Evolutionary conservation across 1,140 invertebrate genomes (phyloP).

Genomic region (Bradynema listronoti): DNA sequence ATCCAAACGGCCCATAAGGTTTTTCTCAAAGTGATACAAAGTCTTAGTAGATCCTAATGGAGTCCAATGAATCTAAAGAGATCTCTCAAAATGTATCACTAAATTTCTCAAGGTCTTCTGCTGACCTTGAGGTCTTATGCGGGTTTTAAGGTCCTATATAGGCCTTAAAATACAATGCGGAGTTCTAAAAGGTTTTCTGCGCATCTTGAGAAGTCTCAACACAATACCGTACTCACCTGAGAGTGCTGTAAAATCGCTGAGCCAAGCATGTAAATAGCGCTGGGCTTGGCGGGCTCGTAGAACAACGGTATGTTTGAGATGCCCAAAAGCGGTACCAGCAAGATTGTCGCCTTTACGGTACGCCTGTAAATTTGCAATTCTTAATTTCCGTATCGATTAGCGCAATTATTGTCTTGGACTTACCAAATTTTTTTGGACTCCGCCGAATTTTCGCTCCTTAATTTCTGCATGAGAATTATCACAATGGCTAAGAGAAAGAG

Average conservation of each 20-base stretch:
- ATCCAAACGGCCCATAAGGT: too few relatives aligned
- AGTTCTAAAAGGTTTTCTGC: too few relatives aligned
- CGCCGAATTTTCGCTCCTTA: constrained; percentile 50
- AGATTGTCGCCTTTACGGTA: constrained; percentile 61
- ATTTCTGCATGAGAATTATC: constrained; percentile 53
- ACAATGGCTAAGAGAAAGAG: constrained; percentile 51
- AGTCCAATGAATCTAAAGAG: constrained; percentile 15
- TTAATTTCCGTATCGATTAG: background rate
- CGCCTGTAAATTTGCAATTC: constrained; percentile 53
- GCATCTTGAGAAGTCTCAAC: too few relatives aligned
- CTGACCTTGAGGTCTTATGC: too few relatives aligned
- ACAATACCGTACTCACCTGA: constrained; percentile 59
- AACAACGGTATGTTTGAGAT: constrained; percentile 61
- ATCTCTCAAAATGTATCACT: background rate
- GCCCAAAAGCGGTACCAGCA: constrained; percentile 61
- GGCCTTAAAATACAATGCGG: too few relatives aligned
- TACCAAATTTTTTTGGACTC: constrained; percentile 57
- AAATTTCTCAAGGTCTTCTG: background rate
- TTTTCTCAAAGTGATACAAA: too few relatives aligned
- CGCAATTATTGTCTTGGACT: constrained; percentile 1
- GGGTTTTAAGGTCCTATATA: too few relatives aligned
- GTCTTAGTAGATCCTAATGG: too few relatives aligned
- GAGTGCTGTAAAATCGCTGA: constrained; percentile 61
- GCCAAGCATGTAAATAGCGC: constrained; percentile 59
- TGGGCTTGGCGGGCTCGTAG: constrained; percentile 58